phyloP scores from a whole-genome alignment of 37 sponge, comb jelly and placozoan species.

The Axinella damicornis region DNA sequence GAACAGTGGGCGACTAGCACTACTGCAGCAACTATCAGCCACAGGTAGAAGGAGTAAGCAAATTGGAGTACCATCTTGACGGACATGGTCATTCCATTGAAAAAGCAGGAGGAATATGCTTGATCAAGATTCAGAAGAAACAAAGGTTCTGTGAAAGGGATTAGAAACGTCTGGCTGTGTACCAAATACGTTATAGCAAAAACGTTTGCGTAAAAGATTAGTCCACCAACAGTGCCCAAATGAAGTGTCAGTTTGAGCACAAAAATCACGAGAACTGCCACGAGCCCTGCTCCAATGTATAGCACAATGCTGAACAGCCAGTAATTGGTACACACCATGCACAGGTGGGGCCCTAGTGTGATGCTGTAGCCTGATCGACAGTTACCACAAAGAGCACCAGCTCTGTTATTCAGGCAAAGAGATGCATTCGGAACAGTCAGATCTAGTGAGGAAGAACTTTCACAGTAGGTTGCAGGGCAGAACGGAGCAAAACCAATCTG shows the following conservation, averaged over 20 bases:
- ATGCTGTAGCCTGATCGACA: not conserved
- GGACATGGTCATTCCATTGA: not conserved
- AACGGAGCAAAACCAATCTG: constrained; percentile 3
- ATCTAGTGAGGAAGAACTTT: too few species aligned
- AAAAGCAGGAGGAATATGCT: not conserved
- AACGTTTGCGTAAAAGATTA: constrained; percentile 1
- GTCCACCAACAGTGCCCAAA: not conserved
- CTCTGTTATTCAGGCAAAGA: not conserved
- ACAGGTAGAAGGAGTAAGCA: constrained; percentile 2
- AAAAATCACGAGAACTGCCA: not conserved
- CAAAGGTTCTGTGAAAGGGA: too few species aligned
- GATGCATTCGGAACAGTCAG: not conserved
- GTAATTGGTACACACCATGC: not conserved
- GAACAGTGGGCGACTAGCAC: too few species aligned
- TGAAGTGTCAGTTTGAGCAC: not conserved
- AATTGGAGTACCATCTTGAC: not conserved
- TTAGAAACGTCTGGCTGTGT: too few species aligned
- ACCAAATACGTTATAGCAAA: too few species aligned
- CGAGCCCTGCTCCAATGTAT: not conserved
- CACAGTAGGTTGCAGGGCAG: not conserved
- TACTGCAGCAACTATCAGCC: constrained; percentile 6
- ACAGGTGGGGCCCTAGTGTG: not conserved
- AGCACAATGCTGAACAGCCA: constrained; percentile 5
- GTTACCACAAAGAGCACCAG: not conserved
- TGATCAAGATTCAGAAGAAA: too few species aligned